phyloP scores from a whole-genome alignment of 2,888 invertebrate genomes.

The Andricus curvator region DNA sequence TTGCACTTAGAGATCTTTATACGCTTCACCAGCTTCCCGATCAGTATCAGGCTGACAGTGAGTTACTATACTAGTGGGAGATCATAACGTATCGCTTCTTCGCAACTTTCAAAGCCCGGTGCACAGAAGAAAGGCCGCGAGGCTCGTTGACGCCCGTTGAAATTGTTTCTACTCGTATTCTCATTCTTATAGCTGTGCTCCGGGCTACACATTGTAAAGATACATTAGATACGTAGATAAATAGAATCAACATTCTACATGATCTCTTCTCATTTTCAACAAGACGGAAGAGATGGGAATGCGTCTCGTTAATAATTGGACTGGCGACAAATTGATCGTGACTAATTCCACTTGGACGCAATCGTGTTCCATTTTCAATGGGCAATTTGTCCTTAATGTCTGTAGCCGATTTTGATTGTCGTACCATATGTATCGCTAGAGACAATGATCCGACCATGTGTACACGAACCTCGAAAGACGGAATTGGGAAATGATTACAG shows the following conservation, averaged over 20 bases:
- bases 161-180: neutral
- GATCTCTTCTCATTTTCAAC: slow-evolving; percentile 12
- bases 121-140: neutral
- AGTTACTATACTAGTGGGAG: slow-evolving; percentile 64
- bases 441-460: neutral
- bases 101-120: neutral
- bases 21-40: slow-evolving; percentile 61
- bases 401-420: slow-evolving; percentile 13
- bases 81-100: slow-evolving; percentile 53
- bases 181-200: neutral
- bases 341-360: slow-evolving; percentile 54
- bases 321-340: slow-evolving; percentile 65
- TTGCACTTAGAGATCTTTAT: slow-evolving; percentile 45
- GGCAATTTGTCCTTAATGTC: slow-evolving; percentile 31
- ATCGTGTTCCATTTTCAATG: slow-evolving; percentile 33
- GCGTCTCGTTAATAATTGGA: slow-evolving; percentile 58
- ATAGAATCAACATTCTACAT: slow-evolving; percentile 16
- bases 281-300: slow-evolving; percentile 33
- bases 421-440: neutral
- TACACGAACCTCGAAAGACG: neutral
- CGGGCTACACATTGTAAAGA: neutral
- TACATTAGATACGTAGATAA: neutral
- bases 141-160: neutral
- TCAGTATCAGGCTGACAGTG: slow-evolving; percentile 65
- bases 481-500: neutral